phyloP scores from a whole-genome alignment of 2,113 vertebrate species.

The Cyphomyrus plagiostoma region DNA sequence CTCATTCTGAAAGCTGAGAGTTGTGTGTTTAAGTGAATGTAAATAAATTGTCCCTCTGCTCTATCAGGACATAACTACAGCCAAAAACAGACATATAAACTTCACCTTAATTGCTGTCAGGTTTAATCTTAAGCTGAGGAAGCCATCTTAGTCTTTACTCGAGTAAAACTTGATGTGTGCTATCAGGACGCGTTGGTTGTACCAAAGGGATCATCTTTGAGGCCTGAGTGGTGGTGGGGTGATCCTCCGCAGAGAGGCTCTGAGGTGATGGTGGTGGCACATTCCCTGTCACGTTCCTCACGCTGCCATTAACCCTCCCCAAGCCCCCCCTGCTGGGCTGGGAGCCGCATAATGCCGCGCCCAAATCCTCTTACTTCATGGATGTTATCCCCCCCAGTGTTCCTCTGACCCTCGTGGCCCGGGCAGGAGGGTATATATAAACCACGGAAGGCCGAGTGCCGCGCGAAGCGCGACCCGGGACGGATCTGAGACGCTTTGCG shows the following conservation, averaged over 20 bases:
- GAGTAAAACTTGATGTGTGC: background rate
- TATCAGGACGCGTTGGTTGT: background rate
- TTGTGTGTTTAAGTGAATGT: background rate
- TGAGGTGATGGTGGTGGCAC: background rate
- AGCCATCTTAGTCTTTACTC: background rate
- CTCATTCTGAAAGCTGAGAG: background rate
- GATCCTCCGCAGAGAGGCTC: background rate
- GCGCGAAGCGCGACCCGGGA: background rate
- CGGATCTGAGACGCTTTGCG: too few relatives aligned
- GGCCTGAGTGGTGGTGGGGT: background rate
- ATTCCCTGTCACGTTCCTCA: background rate
- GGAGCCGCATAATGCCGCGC: background rate
- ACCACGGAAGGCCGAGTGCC: background rate
- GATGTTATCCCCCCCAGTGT: background rate
- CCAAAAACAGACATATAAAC: background rate
- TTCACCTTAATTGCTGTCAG: background rate
- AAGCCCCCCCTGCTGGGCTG: background rate
- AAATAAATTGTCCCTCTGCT: background rate
- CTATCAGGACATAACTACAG: background rate
- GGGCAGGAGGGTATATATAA: constrained; percentile 6
- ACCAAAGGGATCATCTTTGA: background rate
- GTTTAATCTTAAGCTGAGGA: background rate
- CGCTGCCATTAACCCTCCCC: background rate
- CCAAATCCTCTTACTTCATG: background rate
- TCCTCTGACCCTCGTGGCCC: background rate